These are phyloP conservation scores for Microplitis demolitor DNA, from an alignment of 1,140 invertebrate genomes.

Conservation along the genomic window DNA sequence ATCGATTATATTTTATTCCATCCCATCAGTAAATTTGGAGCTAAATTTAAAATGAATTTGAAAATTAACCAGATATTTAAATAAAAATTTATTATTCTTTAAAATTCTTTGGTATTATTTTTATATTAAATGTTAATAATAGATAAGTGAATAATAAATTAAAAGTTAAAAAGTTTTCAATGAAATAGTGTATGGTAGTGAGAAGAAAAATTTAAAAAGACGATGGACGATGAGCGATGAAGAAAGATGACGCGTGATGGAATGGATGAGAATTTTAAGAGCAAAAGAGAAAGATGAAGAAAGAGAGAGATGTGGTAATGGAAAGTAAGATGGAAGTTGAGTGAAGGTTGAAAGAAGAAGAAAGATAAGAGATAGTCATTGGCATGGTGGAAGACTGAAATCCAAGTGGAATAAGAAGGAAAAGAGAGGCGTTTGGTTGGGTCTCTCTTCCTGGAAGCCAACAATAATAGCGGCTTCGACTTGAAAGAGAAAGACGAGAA, in stretches of 20 bases:
- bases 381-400: neutral
- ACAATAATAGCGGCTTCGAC: slow-evolving; percentile 50
- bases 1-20: no score
- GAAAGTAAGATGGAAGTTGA: slow-evolving; percentile 17
- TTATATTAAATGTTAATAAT: no score
- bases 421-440: slow-evolving; percentile 48
- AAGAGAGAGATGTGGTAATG: neutral
- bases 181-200: no score
- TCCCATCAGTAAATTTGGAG: no score
- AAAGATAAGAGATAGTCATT: slow-evolving; percentile 12
- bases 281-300: neutral
- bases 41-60: no score
- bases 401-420: slow-evolving; percentile 29
- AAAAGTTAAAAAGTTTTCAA: no score
- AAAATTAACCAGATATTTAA: no score
- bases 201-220: no score
- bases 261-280: neutral
- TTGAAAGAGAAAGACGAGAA: slow-evolving; percentile 41
- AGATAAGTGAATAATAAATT: no score
- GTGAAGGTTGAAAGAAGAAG: slow-evolving; percentile 4
- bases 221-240: neutral
- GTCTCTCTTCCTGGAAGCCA: slow-evolving; percentile 57
- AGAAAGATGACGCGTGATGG: neutral
- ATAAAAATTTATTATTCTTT: no score
- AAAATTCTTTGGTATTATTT: no score